These are phyloP conservation scores for Ptychodera flava DNA, from an alignment of 35 echinoderm and acorn worm species.

Conservation along the genomic window DNA sequence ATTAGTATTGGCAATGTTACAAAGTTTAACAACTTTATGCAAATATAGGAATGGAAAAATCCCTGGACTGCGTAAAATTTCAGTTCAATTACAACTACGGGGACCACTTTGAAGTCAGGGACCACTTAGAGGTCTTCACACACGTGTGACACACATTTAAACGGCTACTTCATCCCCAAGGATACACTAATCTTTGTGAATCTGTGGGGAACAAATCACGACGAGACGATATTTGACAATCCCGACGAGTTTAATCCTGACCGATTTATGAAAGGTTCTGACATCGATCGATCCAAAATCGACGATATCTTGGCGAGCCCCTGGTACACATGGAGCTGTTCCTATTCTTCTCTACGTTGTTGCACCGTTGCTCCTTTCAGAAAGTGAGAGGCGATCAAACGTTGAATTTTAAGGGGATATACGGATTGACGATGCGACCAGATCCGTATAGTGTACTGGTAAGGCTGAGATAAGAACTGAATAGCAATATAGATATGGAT, in stretches of 20 bases:
- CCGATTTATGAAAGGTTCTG: slow-evolving; percentile 54
- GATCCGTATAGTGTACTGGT: too few relatives aligned
- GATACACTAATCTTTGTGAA: slow-evolving; percentile 88
- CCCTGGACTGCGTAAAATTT: too few relatives aligned
- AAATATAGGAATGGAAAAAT: too few relatives aligned
- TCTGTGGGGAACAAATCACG: slow-evolving; percentile 70
- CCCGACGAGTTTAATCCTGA: slow-evolving; percentile 69
- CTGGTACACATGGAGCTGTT: slow-evolving; percentile 71
- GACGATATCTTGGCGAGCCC: slow-evolving; percentile 72
- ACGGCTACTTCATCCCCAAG: slow-evolving; percentile 55
- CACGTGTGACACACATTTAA: background rate
- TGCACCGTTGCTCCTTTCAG: slow-evolving; percentile 60
- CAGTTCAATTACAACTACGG: too few relatives aligned
- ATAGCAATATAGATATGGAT: too few relatives aligned
- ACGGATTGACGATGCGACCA: slow-evolving; percentile 69
- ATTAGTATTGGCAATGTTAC: too few relatives aligned
- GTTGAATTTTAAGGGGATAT: slow-evolving; percentile 25
- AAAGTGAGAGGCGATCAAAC: slow-evolving; percentile 25
- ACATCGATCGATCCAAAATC: slow-evolving; percentile 45
- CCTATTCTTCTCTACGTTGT: slow-evolving; percentile 61
- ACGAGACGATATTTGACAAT: slow-evolving; percentile 45
- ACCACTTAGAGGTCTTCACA: too few relatives aligned
- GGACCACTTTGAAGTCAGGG: too few relatives aligned
- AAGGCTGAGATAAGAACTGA: too few relatives aligned
- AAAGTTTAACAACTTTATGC: too few relatives aligned